Conservation (phyloP, 1,140 invertebrate species). For the Chelonus insularis region DNA sequence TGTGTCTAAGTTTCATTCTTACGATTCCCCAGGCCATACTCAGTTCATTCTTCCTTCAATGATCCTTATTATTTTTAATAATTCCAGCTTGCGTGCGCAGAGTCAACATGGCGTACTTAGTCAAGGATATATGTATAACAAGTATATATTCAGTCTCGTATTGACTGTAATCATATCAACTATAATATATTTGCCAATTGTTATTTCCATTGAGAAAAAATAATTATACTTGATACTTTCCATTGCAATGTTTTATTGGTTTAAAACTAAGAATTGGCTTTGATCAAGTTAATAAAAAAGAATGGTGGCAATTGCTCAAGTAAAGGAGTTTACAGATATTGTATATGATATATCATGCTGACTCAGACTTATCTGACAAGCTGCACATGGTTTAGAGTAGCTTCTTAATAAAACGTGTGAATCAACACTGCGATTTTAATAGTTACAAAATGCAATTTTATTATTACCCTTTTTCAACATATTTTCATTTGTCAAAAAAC, state of each 20-base stretch:
- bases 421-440: conserved; percentile 1
- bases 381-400: background rate
- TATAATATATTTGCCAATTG: no score
- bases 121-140: no score
- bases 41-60: background rate
- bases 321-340: background rate
- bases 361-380: conserved; percentile 19
- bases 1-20: background rate
- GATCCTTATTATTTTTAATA: conserved; percentile 12
- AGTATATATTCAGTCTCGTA: no score
- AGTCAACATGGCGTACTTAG: conserved; percentile 10
- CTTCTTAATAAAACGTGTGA: conserved; percentile 4
- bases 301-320: background rate
- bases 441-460: no score
- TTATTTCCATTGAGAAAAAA: no score
- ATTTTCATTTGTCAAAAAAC: no score
- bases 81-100: conserved; percentile 5
- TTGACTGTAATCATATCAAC: no score
- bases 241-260: background rate
- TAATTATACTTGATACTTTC: no score
- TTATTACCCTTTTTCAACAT: no score
- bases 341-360: background rate
- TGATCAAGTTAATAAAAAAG: background rate
- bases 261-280: background rate
- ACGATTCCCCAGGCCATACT: background rate